Conservation (phyloP, 2,888 invertebrate genomes). For the Pharmacophagus antenor region DNA sequence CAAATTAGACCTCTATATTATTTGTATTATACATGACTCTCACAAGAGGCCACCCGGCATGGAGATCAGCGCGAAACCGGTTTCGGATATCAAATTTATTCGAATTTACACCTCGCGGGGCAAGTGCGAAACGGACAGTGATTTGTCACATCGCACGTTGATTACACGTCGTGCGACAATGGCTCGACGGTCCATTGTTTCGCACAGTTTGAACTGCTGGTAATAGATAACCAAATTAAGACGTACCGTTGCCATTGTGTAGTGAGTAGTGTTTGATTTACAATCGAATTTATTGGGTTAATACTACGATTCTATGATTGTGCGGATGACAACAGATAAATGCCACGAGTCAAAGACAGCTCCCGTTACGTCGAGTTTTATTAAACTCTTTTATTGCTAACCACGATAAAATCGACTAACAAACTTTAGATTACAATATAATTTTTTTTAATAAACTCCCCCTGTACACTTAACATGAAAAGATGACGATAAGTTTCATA, state of each 20-base stretch:
- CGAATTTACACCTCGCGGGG: background rate
- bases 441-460: no score
- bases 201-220: constrained; percentile 6
- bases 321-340: background rate
- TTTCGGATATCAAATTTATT: background rate
- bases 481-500: background rate
- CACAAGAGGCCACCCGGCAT: no score
- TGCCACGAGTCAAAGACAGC: background rate
- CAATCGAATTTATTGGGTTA: constrained; percentile 1
- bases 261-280: background rate
- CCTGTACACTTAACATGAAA: background rate
- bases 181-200: constrained; percentile 5
- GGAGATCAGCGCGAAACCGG: background rate
- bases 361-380: background rate
- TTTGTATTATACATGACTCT: no score
- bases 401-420: no score
- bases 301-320: background rate
- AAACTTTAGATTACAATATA: no score
- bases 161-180: constrained; percentile 8
- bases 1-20: no score
- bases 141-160: constrained; percentile 3
- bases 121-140: background rate
- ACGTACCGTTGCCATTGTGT: constrained; percentile 19
- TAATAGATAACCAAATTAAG: constrained; percentile 19
- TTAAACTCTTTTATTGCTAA: no score